These are phyloP conservation scores for Irena cyanogastra DNA, from an alignment of 2,113 vertebrate species.

Conservation along the genomic window DNA sequence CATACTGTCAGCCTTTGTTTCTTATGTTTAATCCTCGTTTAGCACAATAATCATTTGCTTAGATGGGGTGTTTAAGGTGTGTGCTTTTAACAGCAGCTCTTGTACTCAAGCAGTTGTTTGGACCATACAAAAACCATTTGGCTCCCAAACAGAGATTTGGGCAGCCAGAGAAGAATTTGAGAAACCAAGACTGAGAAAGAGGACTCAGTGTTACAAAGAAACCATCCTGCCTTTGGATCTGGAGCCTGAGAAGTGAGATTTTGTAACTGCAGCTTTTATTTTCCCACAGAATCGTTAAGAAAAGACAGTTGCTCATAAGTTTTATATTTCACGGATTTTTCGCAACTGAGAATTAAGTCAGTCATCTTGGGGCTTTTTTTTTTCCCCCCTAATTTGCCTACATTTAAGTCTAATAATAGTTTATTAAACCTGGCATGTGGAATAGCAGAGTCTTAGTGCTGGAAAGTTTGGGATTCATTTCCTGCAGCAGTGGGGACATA, in stretches of 20 bases:
- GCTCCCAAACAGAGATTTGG: background rate
- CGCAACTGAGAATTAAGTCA: background rate
- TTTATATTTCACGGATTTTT: background rate
- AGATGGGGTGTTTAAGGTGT: background rate
- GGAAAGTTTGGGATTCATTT: background rate
- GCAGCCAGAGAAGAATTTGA: background rate
- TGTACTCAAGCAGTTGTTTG: background rate
- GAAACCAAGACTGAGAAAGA: background rate
- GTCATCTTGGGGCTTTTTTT: background rate
- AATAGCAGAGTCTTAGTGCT: background rate
- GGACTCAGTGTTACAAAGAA: background rate
- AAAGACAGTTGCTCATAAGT: background rate
- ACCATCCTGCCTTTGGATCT: background rate
- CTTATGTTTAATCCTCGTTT: background rate
- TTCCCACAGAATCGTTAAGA: background rate
- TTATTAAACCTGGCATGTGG: constrained; percentile 5
- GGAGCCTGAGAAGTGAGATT: background rate
- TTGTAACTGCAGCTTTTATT: background rate
- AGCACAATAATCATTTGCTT: background rate
- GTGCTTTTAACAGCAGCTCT: background rate
- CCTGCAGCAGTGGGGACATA: background rate
- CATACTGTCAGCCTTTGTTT: background rate
- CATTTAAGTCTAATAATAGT: background rate
- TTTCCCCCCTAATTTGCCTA: background rate
- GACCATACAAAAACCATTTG: background rate